Evolutionary conservation across 2,797 vertebrate species (phyloP).

Genomic region (Myotis pilosus): DNA sequence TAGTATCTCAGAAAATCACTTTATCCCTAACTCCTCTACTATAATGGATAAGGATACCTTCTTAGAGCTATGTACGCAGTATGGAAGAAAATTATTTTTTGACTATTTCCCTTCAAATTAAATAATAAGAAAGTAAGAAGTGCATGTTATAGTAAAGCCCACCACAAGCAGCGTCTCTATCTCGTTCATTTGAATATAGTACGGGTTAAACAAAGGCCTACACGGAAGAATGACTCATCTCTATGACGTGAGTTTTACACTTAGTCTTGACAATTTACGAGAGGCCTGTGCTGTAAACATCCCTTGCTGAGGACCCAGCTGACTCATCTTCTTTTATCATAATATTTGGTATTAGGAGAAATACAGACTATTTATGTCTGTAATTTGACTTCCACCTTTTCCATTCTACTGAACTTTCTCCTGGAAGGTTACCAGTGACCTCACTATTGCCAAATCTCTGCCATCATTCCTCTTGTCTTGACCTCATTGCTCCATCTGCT

Average conservation of each 20-base stretch:
- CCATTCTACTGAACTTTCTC: constrained; percentile 36
- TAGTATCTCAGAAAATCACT: not conserved
- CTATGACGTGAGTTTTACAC: not conserved
- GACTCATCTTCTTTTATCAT: not conserved
- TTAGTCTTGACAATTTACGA: not conserved
- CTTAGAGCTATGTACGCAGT: not conserved
- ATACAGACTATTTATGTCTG: not conserved
- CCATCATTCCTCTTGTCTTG: not conserved
- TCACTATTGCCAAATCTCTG: constrained; percentile 18
- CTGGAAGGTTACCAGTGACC: not conserved
- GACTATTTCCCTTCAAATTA: not conserved
- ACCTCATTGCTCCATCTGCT: not conserved
- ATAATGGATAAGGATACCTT: not conserved
- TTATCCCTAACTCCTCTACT: not conserved
- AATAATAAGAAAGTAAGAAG: not conserved
- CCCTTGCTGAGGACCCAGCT: not conserved
- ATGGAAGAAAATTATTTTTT: not conserved
- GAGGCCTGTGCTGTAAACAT: not conserved
- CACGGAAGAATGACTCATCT: not conserved
- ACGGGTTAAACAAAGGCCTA: not conserved
- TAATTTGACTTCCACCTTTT: not conserved
- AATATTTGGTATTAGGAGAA: not conserved
- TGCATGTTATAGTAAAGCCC: not conserved
- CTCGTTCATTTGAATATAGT: not conserved
- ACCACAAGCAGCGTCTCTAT: not conserved